Conservation (phyloP, 2,888 invertebrate genomes). For the Drosophila robusta region DNA sequence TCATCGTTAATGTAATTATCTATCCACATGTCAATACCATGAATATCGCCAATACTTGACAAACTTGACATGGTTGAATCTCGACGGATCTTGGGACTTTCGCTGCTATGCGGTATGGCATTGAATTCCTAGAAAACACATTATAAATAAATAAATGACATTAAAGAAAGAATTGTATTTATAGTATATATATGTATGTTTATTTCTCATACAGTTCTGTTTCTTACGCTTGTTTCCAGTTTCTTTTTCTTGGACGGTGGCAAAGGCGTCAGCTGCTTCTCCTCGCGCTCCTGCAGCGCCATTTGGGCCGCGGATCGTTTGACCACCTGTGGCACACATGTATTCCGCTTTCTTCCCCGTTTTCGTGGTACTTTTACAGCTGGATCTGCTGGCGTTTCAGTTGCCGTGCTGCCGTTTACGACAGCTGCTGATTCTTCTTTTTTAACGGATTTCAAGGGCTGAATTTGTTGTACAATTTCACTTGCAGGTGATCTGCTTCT, state of each 20-base stretch:
- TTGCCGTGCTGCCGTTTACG: neutral
- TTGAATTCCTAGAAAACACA: slow-evolving; percentile 15
- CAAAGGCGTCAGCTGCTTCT: slow-evolving; percentile 68
- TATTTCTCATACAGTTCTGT: neutral
- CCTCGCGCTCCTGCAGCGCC: slow-evolving; percentile 68
- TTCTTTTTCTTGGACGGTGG: slow-evolving; percentile 39
- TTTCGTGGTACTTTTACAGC: slow-evolving; percentile 45
- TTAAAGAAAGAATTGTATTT: neutral
- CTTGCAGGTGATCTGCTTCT: neutral
- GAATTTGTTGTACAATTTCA: neutral
- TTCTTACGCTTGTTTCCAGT: slow-evolving; percentile 16
- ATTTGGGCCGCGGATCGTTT: slow-evolving; percentile 74
- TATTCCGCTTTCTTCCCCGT: slow-evolving; percentile 75
- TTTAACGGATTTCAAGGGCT: neutral
- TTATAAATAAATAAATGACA: neutral
- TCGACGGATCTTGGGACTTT: slow-evolving; percentile 24
- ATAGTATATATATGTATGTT: neutral
- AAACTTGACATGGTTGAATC: slow-evolving; percentile 37
- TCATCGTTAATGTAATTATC: slow-evolving; percentile 33
- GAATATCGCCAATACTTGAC: slow-evolving; percentile 16
- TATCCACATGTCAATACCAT: slow-evolving; percentile 8
- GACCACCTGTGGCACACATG: slow-evolving; percentile 78
- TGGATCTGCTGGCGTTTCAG: neutral
- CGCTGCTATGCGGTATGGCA: neutral
- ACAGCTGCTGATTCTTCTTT: slow-evolving; percentile 5